Conservation (phyloP, 1,140 invertebrate genomes). For the Apis laboriosa region DNA sequence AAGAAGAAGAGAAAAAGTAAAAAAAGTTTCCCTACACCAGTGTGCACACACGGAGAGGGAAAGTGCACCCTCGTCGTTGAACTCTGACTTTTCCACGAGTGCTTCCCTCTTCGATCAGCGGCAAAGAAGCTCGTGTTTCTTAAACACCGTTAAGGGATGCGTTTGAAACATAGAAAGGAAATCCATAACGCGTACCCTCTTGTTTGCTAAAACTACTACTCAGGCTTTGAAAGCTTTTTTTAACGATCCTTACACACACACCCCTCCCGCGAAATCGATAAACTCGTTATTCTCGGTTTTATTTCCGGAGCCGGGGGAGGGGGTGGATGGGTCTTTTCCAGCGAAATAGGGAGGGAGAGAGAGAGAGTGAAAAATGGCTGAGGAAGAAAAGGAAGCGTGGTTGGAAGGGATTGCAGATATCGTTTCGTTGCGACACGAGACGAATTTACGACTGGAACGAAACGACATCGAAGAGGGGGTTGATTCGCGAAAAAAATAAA, state of each 20-base stretch:
- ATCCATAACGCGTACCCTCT: neutral
- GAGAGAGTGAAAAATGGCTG: neutral
- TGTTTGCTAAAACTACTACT: neutral
- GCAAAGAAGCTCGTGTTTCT: neutral
- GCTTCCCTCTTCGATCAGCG: neutral
- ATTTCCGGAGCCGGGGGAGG: neutral
- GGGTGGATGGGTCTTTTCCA: neutral
- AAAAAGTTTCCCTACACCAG: neutral
- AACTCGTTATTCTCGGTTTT: conserved; percentile 7
- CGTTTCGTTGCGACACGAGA: neutral
- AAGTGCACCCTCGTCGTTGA: conserved; percentile 11
- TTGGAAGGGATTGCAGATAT: neutral
- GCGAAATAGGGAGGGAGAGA: neutral
- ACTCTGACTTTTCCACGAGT: conserved; percentile 25
- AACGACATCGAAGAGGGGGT: neutral
- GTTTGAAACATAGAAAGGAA: neutral
- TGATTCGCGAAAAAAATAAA: no score
- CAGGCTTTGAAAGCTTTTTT: conserved; percentile 16
- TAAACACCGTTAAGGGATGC: neutral
- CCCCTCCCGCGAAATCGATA: conserved; percentile 10
- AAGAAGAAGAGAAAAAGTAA: neutral
- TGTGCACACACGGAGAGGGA: neutral
- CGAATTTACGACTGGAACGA: conserved; percentile 16
- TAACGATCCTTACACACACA: neutral
- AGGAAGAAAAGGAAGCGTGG: neutral